Evolutionary conservation across 2,888 invertebrate species (phyloP), one percentile per base, ranked within the genome.

Genomic region (Hermaeophaga mercurialis): DNA sequence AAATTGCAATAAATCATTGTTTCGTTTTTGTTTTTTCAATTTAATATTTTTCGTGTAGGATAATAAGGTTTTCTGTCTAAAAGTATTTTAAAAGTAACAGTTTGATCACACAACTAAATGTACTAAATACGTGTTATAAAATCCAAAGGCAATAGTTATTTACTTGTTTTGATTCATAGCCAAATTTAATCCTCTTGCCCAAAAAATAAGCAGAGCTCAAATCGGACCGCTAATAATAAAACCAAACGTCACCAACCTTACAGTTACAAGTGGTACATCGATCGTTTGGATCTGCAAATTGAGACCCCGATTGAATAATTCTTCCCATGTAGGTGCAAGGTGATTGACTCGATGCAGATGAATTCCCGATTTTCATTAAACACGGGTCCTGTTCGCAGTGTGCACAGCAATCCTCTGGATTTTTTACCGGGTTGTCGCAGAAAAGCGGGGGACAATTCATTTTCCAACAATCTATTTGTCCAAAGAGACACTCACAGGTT

Each of bases 401-500:
- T 26, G 84, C 85, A 76, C 87, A 89, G 78, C 88, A 91, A 80
- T 86, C 88, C 3, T 85, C 87, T 8, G 83, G 81, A 59, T 81
- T 80, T 65, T 84, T 82, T 34, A 86, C 79, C 2, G 86, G 84
- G 66, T 85, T 83, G 58, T 81, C 79, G 74, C 89, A 89, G 49
- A 82, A 79, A 50, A 86, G 78, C 44, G 85, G 85, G 68, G 90
- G 91, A 78, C 94, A 94, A 75, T 89, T 88, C 76, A 91, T 83
- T 72, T 89, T 88, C 90, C 91, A 92, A 76, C 94, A 94, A 81
- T 93, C 93, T 68, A 68, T 61, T 80, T 93, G 91, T 46, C 93
- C 93, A 71, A 89, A 82, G 87, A 91, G 82, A 79, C 94, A 94
- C 81, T 94, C 92, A 82, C 94, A 94, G 62, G 90, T 90, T 81